These are phyloP conservation scores for Geotrypetes seraphini DNA, from an alignment of 2,797 vertebrate genomes.

Conservation along the genomic window DNA sequence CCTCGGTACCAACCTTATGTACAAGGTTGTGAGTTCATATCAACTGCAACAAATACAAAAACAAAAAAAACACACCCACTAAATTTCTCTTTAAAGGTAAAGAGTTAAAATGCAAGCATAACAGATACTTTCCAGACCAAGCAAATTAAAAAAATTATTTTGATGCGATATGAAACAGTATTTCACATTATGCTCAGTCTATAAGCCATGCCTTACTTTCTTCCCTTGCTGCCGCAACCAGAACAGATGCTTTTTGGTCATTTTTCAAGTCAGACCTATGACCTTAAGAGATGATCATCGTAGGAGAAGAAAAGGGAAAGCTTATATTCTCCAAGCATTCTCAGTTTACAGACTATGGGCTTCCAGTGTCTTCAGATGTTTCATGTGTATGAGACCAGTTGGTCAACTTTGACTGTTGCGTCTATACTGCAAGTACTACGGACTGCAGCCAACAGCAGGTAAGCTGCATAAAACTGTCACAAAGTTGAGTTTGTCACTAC, in stretches of 20 bases:
- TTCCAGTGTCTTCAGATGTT: neutral
- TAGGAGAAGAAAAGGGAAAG: no score
- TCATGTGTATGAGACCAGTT: neutral
- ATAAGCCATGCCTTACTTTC: neutral
- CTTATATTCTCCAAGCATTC: no score
- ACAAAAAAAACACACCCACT: neutral
- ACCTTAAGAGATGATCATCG: neutral
- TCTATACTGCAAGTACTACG: neutral
- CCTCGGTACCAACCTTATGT: conserved; percentile 27
- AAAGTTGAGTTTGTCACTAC: neutral
- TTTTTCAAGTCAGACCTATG: no score
- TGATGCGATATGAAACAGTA: conserved; percentile 30
- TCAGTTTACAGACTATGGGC: no score
- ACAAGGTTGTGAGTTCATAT: conserved; percentile 31
- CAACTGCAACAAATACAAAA: neutral
- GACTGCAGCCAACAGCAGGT: neutral
- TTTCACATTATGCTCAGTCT: conserved; percentile 32
- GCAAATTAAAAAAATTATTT: conserved; percentile 11
- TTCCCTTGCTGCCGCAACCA: neutral
- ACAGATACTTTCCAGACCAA: conserved; percentile 24
- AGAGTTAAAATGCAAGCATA: conserved; percentile 34
- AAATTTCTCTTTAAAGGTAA: conserved; percentile 15
- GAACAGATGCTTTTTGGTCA: no score
- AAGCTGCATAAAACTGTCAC: neutral
- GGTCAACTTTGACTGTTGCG: neutral